Percentiles rank a stretch among this genome's conserved stretches.
phyloP scores from a whole-genome alignment of 2,113 vertebrate species.

The Cynopterus brachyotis region DNA sequence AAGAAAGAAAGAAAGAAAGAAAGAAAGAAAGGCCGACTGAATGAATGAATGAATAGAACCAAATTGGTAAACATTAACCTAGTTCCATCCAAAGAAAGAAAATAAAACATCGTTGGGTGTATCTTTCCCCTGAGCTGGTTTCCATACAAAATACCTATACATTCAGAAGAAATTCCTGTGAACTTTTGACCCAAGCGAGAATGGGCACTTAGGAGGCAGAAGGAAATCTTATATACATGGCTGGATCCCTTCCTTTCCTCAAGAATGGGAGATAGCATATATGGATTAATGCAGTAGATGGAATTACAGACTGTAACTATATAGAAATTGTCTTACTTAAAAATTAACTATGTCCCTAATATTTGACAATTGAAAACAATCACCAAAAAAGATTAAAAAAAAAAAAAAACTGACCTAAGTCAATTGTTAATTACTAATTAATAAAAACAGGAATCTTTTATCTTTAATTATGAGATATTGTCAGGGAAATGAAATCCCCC shows the following conservation, averaged over 20 bases:
- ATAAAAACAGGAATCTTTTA: neutral
- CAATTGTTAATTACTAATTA: neutral
- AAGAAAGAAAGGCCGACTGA: too few species aligned
- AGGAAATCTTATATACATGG: neutral
- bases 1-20: too few species aligned
- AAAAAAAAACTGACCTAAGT: neutral
- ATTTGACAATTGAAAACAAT: neutral
- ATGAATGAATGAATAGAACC: too few species aligned
- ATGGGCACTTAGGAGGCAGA: neutral
- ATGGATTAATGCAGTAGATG: neutral
- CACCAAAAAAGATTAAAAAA: neutral
- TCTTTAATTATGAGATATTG: neutral
- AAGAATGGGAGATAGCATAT: neutral
- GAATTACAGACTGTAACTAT: neutral
- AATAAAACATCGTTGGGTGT: fast-evolving
- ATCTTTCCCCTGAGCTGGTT: neutral
- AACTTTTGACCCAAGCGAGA: neutral
- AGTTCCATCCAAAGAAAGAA: neutral
- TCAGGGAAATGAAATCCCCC: neutral
- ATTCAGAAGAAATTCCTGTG: neutral
- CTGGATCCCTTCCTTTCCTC: neutral
- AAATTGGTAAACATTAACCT: too few species aligned
- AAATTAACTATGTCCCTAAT: neutral
- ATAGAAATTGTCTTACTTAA: neutral
- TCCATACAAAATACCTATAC: neutral